Evolutionary conservation across 2,113 vertebrate genomes (phyloP), one percentile per base, ranked within the genome.

Genomic region (Ardeotis arabs): DNA sequence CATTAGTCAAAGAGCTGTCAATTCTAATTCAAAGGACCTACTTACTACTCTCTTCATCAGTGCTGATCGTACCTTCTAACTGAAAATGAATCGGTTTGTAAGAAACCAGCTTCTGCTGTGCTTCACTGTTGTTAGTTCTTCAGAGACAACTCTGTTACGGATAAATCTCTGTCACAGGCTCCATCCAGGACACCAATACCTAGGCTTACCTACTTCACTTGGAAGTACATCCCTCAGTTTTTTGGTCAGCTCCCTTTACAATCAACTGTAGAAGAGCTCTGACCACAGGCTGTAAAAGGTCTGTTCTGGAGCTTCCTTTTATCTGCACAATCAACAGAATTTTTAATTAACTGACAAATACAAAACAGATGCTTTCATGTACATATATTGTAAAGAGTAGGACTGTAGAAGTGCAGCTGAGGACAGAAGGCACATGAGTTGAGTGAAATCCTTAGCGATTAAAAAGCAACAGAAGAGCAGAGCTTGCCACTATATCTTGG

Each of bases 341-440:
- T 74, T 70, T 90, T 53, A 87, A 58, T 70, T 56, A 83, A 87
- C 20, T 44, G 35, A 67, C n/a, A 82, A 89, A 45, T 19, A 66
- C 3, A 55, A 66, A 87, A 62, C 8, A 0, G 3, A 31, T 37
- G 37, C 8, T 81, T 16, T 74, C 17, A 22, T 77, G 84, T 72
- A 62, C 1, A 4, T 27, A 50, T 19, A 41, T 8, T 3, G 4
- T 22, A 79, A 90, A 67, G 29, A 66, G 15, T 3, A 60, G 41
- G 37, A 35, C 9, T 55, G 41, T 41, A 53, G 35, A 74, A 62
- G 9, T 14, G 8, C 23, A 67, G 22, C 37, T 33, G 56, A 84
- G n/a, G 33, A 63, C 14, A 66, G 41, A 91, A 77, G 24, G 14
- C 24, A 22, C 14, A 17, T 2, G 16, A 86, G 10, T 35, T 66